Evolutionary conservation across 2,888 invertebrate genomes (phyloP), one percentile per base, ranked within the genome.

Genomic region (Pseudoips prasinana): DNA sequence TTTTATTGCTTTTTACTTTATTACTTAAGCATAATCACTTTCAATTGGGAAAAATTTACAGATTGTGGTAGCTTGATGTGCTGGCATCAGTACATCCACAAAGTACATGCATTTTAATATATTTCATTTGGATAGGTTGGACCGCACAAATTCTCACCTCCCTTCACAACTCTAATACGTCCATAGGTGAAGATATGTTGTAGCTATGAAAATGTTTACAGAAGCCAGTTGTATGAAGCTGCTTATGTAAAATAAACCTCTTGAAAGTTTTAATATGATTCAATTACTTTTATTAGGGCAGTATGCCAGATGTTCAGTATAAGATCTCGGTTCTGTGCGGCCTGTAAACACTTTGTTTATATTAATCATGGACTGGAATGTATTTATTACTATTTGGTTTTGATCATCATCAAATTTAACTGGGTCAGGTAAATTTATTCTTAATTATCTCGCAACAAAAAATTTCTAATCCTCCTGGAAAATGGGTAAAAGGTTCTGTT

Each of bases 141-240:
- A n/a, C n/a, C n/a, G n/a, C n/a, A n/a, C n/a, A n/a, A n/a, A n/a
- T n/a, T n/a, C n/a, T n/a, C n/a, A n/a, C n/a, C n/a, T n/a, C n/a
- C n/a, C n/a, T n/a, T n/a, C n/a, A n/a, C n/a, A n/a, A n/a, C n/a
- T n/a, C n/a, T n/a, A n/a, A n/a, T n/a, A n/a, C n/a, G n/a, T n/a
- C n/a, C n/a, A n/a, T n/a, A n/a, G n/a, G n/a, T n/a, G n/a, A n/a
- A 69, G 64, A 62, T 62, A 66, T 62, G 68, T 65, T 72, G 66
- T 62, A 64, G 50, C 54, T 60, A 66, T 63, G 42, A 34, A 58
- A 60, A 61, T 64, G 60, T 64, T 64, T 58, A 55, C 49, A 50
- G 52, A 59, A 58, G 54, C 53, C 31, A 44, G 36, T 14, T 49
- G 49, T 46, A 39, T 43, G 46, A 55, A 61, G 63, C 57, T 46